Percentiles rank a stretch among this genome's conserved stretches.
These are phyloP conservation scores for Tragelaphus scriptus DNA, from an alignment of 2,113 vertebrate genomes.

Conservation along the genomic window DNA sequence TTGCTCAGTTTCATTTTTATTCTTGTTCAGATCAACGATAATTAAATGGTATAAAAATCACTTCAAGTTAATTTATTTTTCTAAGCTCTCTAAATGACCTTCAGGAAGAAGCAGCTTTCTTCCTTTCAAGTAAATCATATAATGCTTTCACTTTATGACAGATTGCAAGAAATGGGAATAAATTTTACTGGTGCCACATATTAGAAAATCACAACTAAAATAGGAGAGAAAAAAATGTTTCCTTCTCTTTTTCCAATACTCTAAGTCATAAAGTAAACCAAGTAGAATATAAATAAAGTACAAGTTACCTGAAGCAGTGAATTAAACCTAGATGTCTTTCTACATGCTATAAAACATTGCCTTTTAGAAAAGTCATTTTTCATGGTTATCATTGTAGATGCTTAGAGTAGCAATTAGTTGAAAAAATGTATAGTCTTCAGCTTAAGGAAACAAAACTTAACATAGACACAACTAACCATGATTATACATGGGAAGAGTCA, in stretches of 20 bases:
- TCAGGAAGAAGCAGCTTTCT: neutral
- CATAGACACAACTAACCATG: neutral
- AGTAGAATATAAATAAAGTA: neutral
- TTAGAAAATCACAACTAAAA: slow-evolving; percentile 18
- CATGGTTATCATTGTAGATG: neutral
- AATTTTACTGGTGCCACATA: neutral
- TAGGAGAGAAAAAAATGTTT: neutral
- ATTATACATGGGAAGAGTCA: neutral
- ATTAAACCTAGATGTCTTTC: neutral
- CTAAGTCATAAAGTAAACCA: neutral
- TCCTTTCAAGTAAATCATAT: neutral
- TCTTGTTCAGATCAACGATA: neutral
- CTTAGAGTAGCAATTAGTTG: neutral
- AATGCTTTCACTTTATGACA: neutral
- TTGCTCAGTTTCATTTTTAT: neutral
- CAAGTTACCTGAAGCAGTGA: neutral
- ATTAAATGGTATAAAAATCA: neutral
- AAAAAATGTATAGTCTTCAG: neutral
- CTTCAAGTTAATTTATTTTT: neutral
- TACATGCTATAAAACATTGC: neutral
- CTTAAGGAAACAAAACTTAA: slow-evolving; percentile 3
- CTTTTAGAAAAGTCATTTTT: slow-evolving; percentile 31
- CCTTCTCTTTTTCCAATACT: neutral
- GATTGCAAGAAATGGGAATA: neutral
- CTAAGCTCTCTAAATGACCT: neutral